Conservation (phyloP, 2,113 vertebrate genomes). For the Grammomys dolichurus region DNA sequence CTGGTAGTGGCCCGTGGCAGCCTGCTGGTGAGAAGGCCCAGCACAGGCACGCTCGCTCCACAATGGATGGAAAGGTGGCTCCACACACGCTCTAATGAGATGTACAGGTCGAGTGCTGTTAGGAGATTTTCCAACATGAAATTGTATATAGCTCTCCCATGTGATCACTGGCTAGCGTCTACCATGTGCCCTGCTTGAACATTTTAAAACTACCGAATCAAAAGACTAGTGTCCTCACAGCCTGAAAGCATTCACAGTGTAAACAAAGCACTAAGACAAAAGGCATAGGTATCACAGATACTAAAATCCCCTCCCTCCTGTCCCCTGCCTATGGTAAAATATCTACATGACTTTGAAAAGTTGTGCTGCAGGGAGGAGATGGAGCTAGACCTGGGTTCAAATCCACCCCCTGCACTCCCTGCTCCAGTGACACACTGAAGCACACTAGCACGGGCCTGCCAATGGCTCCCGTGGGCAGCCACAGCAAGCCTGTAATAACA, state of each 20-base stretch:
- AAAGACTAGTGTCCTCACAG: neutral
- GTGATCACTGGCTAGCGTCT: neutral
- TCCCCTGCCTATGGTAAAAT: neutral
- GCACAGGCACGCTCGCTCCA: neutral
- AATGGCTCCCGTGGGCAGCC: neutral
- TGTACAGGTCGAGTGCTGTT: neutral
- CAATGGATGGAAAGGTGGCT: neutral
- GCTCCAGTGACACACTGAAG: neutral
- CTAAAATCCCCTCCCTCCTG: neutral
- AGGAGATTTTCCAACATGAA: conserved; percentile 41
- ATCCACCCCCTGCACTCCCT: neutral
- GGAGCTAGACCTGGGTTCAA: neutral
- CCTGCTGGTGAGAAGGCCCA: neutral
- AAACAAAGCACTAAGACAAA: conserved; percentile 43
- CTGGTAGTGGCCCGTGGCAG: neutral
- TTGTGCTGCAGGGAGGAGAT: neutral
- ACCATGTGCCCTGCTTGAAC: neutral
- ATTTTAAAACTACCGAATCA: conserved; percentile 44
- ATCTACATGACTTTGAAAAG: neutral
- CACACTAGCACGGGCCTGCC: neutral
- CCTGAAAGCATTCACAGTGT: conserved; percentile 33
- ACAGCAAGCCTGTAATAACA: neutral
- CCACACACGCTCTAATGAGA: conserved; percentile 10
- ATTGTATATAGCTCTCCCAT: neutral
- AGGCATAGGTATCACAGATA: neutral